phyloP scores from a whole-genome alignment of 2,888 invertebrate genomes.

The Chrysomela aeneicollis region DNA sequence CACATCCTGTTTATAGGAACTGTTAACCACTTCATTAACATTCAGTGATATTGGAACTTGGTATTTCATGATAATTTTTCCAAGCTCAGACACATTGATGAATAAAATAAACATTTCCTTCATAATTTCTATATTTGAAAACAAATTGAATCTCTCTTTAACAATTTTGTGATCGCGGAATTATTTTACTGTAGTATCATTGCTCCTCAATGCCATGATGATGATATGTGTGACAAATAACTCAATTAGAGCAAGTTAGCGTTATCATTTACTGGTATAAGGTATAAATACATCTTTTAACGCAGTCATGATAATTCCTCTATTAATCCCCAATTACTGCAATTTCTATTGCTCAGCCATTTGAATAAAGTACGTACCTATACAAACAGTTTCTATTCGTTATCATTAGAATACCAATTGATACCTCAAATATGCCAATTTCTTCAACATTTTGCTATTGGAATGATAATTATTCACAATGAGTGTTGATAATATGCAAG shows the following conservation, averaged over 20 bases:
- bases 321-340: not conserved
- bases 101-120: no score
- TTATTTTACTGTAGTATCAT: not conserved
- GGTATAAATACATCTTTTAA: not conserved
- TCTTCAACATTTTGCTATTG: not conserved
- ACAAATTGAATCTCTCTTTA: no score
- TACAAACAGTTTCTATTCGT: not conserved
- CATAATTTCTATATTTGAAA: no score
- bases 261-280: not conserved
- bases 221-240: conserved; percentile 15
- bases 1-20: no score
- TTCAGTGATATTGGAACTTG: no score
- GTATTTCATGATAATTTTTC: no score
- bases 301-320: conserved; percentile 13
- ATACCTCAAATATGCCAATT: conserved; percentile 1
- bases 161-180: not conserved
- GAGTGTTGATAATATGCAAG: not conserved
- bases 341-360: not conserved
- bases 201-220: not conserved
- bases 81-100: no score
- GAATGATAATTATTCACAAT: not conserved
- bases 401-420: not conserved
- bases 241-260: conserved; percentile 17
- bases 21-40: no score
- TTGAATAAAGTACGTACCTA: not conserved